A percentile compares a stretch with the other conserved stretches of the same genome.
phyloP scores from a whole-genome alignment of 1,140 invertebrate species.

The Heliconius hermathena region DNA sequence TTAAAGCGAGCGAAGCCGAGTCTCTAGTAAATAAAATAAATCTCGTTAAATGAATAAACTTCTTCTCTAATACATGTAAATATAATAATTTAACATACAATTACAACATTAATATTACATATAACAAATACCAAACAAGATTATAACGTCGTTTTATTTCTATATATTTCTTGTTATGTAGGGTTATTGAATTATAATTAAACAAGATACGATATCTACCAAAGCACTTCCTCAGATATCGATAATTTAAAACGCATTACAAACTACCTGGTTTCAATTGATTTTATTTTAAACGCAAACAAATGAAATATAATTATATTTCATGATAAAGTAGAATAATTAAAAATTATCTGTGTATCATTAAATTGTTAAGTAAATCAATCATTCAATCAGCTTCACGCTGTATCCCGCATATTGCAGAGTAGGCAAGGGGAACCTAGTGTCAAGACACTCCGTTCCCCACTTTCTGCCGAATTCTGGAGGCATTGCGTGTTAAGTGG shows the following conservation, averaged over 20 bases:
- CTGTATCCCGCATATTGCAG: no score
- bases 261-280: neutral
- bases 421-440: no score
- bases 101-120: neutral
- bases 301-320: neutral
- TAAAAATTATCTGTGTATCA: no score
- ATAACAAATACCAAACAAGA: neutral
- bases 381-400: no score
- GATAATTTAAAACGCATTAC: constrained; percentile 13
- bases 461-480: no score
- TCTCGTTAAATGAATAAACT: neutral
- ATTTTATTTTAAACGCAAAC: neutral
- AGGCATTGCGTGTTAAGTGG: no score
- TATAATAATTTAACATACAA: neutral
- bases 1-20: no score
- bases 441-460: no score
- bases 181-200: constrained; percentile 15
- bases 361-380: no score
- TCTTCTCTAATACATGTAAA: neutral
- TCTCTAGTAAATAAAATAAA: no score
- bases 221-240: constrained; percentile 13
- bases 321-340: no score
- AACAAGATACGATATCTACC: constrained; percentile 12
- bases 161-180: constrained; percentile 11
- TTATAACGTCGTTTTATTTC: constrained; percentile 4